Evolutionary conservation across 2,113 vertebrate genomes (phyloP), one percentile per base, ranked within the genome.

Genomic region (Catagonus wagneri): DNA sequence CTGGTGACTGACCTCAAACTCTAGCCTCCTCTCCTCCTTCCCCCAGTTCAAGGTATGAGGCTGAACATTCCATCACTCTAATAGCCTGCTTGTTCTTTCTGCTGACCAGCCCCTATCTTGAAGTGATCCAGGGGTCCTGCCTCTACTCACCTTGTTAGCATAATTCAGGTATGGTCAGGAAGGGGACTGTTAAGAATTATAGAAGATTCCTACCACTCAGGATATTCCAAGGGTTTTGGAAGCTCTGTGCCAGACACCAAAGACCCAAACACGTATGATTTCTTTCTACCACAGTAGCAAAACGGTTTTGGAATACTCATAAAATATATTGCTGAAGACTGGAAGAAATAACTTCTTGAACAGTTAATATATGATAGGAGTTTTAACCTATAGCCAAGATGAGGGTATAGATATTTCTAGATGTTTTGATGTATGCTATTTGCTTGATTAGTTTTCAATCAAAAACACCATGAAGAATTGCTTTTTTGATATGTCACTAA

Each of bases 361-460:
- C 25, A 86, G 20, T 85, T 34, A 19, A 56, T 71, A 34, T 1
- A 68, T 29, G 50, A 63, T 7, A 72, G 72, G 29, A 89, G 8
- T 52, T 74, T 83, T 94, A 8, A 68, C 72, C 68, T 80, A 32
- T 1, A 89, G n/a, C 52, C 36, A 80, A 71, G 29, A 61, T 71
- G 25, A 76, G 94, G 90, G 32, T 36, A 71, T 2, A 81, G 52
- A 66, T 69, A 4, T 69, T 83, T 91, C 32, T 74, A 94, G 50
- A 7, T n/a, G 7, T 83, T 69, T 58, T 83, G 20, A 36, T 7
- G 25, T 29, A 22, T 54, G 54, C 23, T 90, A 6, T 74, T 95
- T 89, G 52, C 36, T 95, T 80, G 4, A n/a, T 72, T 60, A 88
- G 22, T 5, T 87, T 84, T 50, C 39, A 80, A 39, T 85, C 94